Base-by-base conservation (phyloP, 2,797 vertebrate species). In the Esox masquinongy region DNA sequence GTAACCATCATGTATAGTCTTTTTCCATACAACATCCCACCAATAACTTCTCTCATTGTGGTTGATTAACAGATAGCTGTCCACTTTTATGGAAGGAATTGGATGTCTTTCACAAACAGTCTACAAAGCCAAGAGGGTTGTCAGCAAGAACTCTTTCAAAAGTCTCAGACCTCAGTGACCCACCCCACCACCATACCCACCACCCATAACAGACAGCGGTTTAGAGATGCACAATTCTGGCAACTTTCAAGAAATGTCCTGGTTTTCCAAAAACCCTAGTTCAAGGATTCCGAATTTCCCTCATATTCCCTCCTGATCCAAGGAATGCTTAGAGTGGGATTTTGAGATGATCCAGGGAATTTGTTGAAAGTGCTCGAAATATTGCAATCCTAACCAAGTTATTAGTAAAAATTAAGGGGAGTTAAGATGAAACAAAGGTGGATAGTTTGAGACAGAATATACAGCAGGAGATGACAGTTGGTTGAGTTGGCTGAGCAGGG, bases 401-500 rank as follows among this genome's bases (percentile, higher is more conserved):
- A 66, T 29, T 24, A 31, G 24, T 29, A 39, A 16, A 26, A 31
- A 31, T 64, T 34, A 17, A 56, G 56, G 9, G 43, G 36, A 39
- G 36, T 39, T 39, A 39, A 70, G 24, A 70, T 26, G 14, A 53
- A 29, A 22, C 16, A 39, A n/a, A 49, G 36, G 31, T 16, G 68
- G 50, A 70, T 14, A 5, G 34, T 9, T 56, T 5, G 19, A 39
- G 61, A 14, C 61, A 70, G 67, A 70, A 49, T 36, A 22, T 29
- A 50, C 68, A 31, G 47, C 49, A 29, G 49, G 49, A 16, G 16
- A 16, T 12, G 9, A 53, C 26, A 19, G 15, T 16, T 29, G 47
- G 47, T 29, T 70, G n/a, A n/a, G n/a, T n/a, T n/a, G n/a, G n/a
- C 26, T 50, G 69, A 70, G 16, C 31, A 53, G 50, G 26, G 70